These are phyloP conservation scores for Fragum fragum DNA, from an alignment of 2,888 invertebrate species.

Conservation along the genomic window DNA sequence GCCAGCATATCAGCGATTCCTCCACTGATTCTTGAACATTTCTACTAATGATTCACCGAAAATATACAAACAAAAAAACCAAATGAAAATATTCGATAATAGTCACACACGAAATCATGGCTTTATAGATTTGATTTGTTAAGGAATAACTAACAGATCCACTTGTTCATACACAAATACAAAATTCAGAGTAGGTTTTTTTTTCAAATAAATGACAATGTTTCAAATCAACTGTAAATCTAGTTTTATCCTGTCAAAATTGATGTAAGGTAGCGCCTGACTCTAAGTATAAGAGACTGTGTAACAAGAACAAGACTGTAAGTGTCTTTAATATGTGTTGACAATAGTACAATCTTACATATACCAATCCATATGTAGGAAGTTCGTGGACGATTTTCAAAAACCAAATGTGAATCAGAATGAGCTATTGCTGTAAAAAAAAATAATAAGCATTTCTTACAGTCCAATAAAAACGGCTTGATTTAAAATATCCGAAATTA, in stretches of 20 bases:
- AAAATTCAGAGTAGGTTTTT: too few relatives aligned
- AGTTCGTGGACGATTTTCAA: too few relatives aligned
- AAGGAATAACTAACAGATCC: background rate
- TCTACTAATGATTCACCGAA: constrained; percentile 8
- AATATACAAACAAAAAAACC: constrained; percentile 25
- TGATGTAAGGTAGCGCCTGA: too few relatives aligned
- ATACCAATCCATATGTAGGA: too few relatives aligned
- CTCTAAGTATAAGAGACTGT: too few relatives aligned
- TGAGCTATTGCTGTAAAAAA: background rate
- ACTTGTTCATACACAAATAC: constrained; percentile 1
- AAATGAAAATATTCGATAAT: constrained; percentile 24
- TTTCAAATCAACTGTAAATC: too few relatives aligned
- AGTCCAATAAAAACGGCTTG: background rate
- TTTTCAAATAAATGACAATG: too few relatives aligned
- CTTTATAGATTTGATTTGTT: background rate
- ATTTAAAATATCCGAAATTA: background rate
- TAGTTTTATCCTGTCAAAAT: too few relatives aligned
- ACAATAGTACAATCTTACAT: too few relatives aligned
- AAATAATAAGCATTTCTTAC: background rate
- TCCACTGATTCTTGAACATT: background rate
- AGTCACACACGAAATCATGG: constrained; percentile 16
- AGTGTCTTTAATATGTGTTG: too few relatives aligned
- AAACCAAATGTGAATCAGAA: background rate
- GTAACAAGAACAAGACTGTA: too few relatives aligned
- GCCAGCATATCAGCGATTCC: too few relatives aligned